These are phyloP conservation scores for Orthosia cruda DNA, from an alignment of 2,888 invertebrate genomes.

Conservation along the genomic window DNA sequence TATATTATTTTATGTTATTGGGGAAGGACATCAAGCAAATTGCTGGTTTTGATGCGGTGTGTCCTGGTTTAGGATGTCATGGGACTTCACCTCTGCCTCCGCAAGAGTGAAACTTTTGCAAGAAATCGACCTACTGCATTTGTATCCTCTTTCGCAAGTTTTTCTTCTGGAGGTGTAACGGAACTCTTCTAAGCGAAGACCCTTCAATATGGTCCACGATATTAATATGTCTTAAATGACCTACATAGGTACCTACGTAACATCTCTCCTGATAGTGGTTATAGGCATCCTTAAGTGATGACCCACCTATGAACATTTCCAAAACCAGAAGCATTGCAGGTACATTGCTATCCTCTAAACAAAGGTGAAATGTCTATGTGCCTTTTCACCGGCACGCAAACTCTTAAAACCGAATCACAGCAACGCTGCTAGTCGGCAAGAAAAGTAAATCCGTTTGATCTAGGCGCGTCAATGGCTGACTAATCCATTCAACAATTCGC, in stretches of 20 bases:
- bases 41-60: not conserved
- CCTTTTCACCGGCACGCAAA: not conserved
- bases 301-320: not conserved
- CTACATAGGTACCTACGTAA: too few relatives aligned
- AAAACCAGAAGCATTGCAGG: not conserved
- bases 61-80: too few relatives aligned
- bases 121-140: too few relatives aligned
- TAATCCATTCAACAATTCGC: constrained; percentile 18
- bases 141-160: too few relatives aligned
- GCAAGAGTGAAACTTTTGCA: too few relatives aligned
- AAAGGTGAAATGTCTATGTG: not conserved
- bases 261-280: too few relatives aligned
- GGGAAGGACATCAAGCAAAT: not conserved
- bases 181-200: too few relatives aligned
- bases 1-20: not conserved
- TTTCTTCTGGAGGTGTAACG: too few relatives aligned
- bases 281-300: too few relatives aligned
- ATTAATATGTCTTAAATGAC: too few relatives aligned
- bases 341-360: not conserved
- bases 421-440: not conserved
- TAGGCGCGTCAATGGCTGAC: not conserved
- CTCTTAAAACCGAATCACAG: not conserved
- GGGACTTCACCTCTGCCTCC: too few relatives aligned
- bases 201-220: too few relatives aligned
- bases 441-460: not conserved